Conservation (phyloP, 2,113 vertebrate species). For the Morphnarchus princeps region DNA sequence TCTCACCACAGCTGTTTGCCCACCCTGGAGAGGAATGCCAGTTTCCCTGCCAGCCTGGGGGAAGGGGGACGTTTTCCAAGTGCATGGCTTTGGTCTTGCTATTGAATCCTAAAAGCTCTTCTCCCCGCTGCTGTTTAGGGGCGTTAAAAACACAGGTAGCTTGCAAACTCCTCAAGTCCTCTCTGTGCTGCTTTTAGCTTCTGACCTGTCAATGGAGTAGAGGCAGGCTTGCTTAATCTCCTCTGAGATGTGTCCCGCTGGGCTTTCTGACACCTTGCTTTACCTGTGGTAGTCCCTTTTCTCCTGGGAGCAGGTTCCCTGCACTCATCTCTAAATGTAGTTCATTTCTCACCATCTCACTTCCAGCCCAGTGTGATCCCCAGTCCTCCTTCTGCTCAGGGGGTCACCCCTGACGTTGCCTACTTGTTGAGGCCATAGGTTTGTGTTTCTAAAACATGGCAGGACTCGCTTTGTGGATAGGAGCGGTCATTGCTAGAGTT, state of each 20-base stretch:
- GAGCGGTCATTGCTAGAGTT: neutral
- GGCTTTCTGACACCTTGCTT: neutral
- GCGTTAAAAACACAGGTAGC: neutral
- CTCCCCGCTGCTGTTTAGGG: neutral
- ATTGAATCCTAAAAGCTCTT: neutral
- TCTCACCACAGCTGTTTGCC: slow-evolving; percentile 24
- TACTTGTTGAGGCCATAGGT: neutral
- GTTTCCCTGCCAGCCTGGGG: neutral
- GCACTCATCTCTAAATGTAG: neutral
- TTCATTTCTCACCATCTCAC: neutral
- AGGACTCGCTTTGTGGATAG: neutral
- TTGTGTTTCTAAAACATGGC: neutral
- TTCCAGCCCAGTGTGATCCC: neutral
- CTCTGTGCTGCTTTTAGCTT: neutral
- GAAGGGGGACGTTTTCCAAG: neutral
- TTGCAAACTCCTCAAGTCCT: neutral
- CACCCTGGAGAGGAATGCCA: slow-evolving; percentile 8
- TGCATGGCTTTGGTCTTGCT: neutral
- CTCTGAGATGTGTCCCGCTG: neutral
- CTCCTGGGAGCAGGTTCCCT: neutral
- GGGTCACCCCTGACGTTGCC: neutral
- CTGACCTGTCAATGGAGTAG: neutral
- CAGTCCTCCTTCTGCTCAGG: neutral
- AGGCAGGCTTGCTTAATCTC: neutral
- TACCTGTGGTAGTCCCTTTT: neutral